Evolutionary conservation across 2,888 invertebrate species (phyloP), one percentile per base, ranked within the genome.

Genomic region (Acrobasis suavella): DNA sequence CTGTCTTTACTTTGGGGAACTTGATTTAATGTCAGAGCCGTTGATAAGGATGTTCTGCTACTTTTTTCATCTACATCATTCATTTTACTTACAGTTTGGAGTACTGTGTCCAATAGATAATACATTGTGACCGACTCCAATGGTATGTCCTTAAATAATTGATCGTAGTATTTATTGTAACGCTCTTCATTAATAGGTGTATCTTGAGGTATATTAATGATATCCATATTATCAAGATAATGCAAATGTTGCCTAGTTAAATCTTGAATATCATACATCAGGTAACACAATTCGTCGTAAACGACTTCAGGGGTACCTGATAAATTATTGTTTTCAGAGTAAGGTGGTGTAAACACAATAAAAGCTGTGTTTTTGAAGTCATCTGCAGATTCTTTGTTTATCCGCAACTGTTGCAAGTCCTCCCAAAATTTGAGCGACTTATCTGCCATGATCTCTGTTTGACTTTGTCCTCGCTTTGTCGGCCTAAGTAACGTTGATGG

Each of bases 211-310:
- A 92, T 80, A 58, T 76, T 65, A 52, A 87, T 78, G 54, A 89
- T 80, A 65, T 86, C 81, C 86, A 93, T 91, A 69, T 89, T 92
- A 12, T 86, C 77, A 64, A 93, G 76, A 73, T 92, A 94, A 69
- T 89, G 81, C 5, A 58, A 51, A 72, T 93, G 92, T 69, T 93
- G 93, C 64, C 91, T 77, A 8, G 83, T 82, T 56, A 93, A 82
- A 69, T 94, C 93, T 73, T 93, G 91, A 51, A 93, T 77, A 72
- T 94, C 93, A 65, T 93, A 93, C 77, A 93, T 82, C 6, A 93
- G 82, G 65, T 76, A 91, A 69, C 92, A 93, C 38, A 93, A 66
- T 67, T 91, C 89, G 65, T 93, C 91, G 72, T 94, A 94, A 64
- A 94, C 85, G 69, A 86, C 86, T 69, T 86, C 86, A 50, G 85